Percentiles rank a stretch among this genome's conserved stretches.
Evolutionary conservation across 2,113 vertebrate species (phyloP).

Genomic region (Turdus rufiventris): DNA sequence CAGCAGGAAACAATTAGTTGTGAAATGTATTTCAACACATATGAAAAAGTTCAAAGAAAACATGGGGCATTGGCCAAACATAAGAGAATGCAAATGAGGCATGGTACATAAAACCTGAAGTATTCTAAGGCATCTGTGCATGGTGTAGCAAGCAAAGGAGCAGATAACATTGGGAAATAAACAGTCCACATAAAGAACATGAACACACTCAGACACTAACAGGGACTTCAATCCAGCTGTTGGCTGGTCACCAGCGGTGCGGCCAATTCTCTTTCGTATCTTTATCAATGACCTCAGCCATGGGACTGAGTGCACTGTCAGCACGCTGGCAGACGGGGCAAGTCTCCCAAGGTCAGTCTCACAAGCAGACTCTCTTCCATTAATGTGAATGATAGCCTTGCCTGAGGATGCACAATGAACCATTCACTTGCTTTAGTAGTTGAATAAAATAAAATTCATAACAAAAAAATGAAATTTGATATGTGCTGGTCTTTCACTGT

Average conservation of each 20-base stretch:
- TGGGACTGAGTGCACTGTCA: not conserved
- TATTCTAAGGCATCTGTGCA: not conserved
- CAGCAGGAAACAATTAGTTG: not conserved
- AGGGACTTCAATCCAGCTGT: not conserved
- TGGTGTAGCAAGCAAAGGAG: not conserved
- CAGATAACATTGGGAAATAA: not conserved
- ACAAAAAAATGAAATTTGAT: not conserved
- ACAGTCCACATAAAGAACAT: not conserved
- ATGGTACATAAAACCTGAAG: not conserved
- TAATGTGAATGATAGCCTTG: not conserved
- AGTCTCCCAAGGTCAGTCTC: not conserved
- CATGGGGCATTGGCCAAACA: not conserved
- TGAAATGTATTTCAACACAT: not conserved
- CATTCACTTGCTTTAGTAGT: not conserved
- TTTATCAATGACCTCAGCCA: rapidly evolving
- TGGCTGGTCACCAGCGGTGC: rapidly evolving
- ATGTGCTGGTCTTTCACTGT: not conserved
- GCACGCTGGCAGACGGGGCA: not conserved
- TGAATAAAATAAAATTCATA: not conserved
- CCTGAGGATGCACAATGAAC: not conserved
- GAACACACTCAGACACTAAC: not conserved
- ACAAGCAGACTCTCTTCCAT: not conserved
- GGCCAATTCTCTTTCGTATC: rapidly evolving
- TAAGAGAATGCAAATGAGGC: not conserved
- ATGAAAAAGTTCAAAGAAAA: not conserved